These are phyloP conservation scores for Caenorhabditis imperialis DNA, from an alignment of 2,888 invertebrate genomes.

Conservation along the genomic window DNA sequence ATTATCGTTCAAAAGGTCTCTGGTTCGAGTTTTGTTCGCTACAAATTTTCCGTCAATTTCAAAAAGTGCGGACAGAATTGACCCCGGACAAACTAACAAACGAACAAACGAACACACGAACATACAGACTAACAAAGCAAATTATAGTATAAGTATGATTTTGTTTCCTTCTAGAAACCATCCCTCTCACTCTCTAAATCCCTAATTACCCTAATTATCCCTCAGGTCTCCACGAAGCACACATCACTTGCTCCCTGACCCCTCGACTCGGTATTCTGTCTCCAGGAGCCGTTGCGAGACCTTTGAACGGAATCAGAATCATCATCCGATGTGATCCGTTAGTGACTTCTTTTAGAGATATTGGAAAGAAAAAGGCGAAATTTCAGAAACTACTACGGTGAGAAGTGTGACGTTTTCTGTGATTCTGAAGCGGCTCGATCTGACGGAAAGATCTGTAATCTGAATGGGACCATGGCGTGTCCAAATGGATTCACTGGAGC, in stretches of 20 bases:
- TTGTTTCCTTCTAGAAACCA: no score
- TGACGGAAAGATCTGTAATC: slow-evolving; percentile 11
- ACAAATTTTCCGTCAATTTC: no score
- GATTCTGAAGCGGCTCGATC: slow-evolving; percentile 1
- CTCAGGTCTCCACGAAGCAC: slow-evolving; percentile 24
- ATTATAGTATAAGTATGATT: no score
- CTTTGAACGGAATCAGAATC: slow-evolving; percentile 25
- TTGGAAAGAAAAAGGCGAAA: neutral
- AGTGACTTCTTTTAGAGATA: neutral
- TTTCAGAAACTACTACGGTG: slow-evolving; percentile 22
- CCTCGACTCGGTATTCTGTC: slow-evolving; percentile 21
- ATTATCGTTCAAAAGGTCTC: no score
- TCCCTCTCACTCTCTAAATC: no score
- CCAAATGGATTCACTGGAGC: neutral
- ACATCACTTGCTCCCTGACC: slow-evolving; percentile 6
- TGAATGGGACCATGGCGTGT: slow-evolving; percentile 9
- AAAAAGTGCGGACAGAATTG: no score
- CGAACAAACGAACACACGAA: no score
- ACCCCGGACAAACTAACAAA: no score
- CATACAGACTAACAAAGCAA: no score
- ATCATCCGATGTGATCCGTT: slow-evolving; percentile 17
- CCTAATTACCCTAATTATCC: neutral
- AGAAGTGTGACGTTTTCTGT: slow-evolving; percentile 26
- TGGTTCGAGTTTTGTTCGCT: no score
- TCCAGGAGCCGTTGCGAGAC: slow-evolving; percentile 30